phyloP scores from a whole-genome alignment of 2,888 invertebrate genomes.

The Alentia gelatinosa region DNA sequence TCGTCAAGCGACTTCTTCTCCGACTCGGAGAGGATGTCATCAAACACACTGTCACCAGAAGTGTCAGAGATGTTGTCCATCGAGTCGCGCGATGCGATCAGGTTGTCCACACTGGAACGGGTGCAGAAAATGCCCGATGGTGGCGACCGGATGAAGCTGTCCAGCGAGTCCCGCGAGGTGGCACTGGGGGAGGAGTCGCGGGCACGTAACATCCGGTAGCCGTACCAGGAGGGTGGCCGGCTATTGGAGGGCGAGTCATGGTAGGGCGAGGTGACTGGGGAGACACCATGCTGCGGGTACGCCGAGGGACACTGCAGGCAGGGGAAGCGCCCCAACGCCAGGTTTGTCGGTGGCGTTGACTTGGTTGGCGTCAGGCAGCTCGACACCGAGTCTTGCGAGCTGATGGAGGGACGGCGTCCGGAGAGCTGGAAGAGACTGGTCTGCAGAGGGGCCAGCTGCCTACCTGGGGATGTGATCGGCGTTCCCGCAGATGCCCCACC shows the following conservation, averaged over 20 bases:
- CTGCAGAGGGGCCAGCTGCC: neutral
- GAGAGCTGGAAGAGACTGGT: neutral
- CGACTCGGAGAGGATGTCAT: slow-evolving; percentile 35
- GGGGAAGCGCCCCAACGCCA: slow-evolving; percentile 1
- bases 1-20: slow-evolving; percentile 35
- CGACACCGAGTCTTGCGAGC: neutral
- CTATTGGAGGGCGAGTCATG: slow-evolving; percentile 44
- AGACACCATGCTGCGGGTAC: neutral
- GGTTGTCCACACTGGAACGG: neutral
- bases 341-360: slow-evolving; percentile 11
- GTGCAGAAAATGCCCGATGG: slow-evolving; percentile 46
- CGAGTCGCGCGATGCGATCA: neutral
- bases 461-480: neutral
- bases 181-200: slow-evolving; percentile 37
- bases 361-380: slow-evolving; percentile 22
- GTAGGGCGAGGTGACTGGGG: slow-evolving; percentile 31
- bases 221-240: slow-evolving; percentile 35
- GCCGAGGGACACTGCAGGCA: neutral
- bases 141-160: slow-evolving; percentile 41
- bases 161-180: slow-evolving; percentile 22
- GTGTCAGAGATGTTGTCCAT: slow-evolving; percentile 45
- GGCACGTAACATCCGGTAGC: slow-evolving; percentile 12
- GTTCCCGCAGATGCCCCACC: neutral
- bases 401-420: neutral
- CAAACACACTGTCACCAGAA: slow-evolving; percentile 37